Evolutionary conservation across 2,797 vertebrate species (phyloP).

Genomic region (Phoebastria nigripes): DNA sequence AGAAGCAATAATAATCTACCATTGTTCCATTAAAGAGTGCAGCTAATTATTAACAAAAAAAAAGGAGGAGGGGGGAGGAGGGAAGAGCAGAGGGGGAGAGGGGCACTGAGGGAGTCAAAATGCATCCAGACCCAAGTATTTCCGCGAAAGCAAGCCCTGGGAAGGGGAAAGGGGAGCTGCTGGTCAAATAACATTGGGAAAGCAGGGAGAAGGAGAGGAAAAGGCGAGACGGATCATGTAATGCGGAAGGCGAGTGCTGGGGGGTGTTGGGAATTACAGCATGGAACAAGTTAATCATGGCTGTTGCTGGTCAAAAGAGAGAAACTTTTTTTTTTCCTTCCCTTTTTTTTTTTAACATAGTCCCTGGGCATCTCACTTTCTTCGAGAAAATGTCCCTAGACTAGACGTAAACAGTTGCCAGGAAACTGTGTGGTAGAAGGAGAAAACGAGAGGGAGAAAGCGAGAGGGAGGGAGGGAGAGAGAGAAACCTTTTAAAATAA

Average conservation of each 20-base stretch:
- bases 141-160: background rate
- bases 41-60: constrained; percentile 66
- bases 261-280: background rate
- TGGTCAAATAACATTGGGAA: background rate
- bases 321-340: background rate
- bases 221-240: background rate
- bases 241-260: background rate
- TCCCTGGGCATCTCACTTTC: background rate
- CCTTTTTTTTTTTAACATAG: background rate
- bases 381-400: background rate
- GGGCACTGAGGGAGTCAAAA: background rate
- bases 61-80: too few species aligned
- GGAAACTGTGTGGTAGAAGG: constrained; percentile 47
- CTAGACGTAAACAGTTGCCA: constrained; percentile 62
- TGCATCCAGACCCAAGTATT: background rate
- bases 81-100: too few species aligned
- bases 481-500: constrained; percentile 36
- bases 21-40: constrained; percentile 53
- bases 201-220: background rate
- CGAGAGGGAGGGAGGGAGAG: background rate
- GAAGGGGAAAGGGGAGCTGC: background rate
- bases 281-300: constrained; percentile 15
- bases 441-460: constrained; percentile 27
- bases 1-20: constrained; percentile 25
- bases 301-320: background rate